Evolutionary conservation across 2,888 invertebrate genomes (phyloP).

Genomic region (Drosophila paranaensis): DNA sequence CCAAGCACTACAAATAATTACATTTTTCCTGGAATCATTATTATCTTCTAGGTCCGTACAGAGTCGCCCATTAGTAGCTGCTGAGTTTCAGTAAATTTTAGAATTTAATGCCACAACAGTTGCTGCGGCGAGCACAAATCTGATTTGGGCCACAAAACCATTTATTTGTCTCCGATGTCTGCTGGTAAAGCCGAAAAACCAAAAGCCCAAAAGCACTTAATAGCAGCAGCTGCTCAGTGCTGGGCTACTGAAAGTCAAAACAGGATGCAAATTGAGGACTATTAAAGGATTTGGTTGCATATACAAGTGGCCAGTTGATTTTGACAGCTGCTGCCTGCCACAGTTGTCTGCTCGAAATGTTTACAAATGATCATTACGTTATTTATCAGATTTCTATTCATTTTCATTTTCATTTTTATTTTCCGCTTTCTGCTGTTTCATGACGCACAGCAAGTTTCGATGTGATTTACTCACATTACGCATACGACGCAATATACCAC

Average conservation of each 20-base stretch:
- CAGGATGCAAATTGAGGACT: constrained; percentile 43
- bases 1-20: not conserved
- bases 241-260: constrained; percentile 29
- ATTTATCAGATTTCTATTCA: constrained; percentile 53
- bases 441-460: constrained; percentile 15
- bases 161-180: constrained; percentile 8
- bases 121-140: constrained; percentile 47
- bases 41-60: not conserved
- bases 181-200: constrained; percentile 16
- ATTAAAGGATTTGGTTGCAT: constrained; percentile 48
- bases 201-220: constrained; percentile 42
- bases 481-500: constrained; percentile 29
- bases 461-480: constrained; percentile 40
- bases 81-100: constrained; percentile 13
- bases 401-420: constrained; percentile 18
- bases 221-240: constrained; percentile 19
- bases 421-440: constrained; percentile 31
- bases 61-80: not conserved
- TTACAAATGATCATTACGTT: constrained; percentile 65
- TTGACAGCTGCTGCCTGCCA: constrained; percentile 47
- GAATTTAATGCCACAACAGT: constrained; percentile 5
- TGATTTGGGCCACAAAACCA: constrained; percentile 48
- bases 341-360: constrained; percentile 50
- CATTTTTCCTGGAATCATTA: not conserved
- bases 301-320: constrained; percentile 43